Base-by-base conservation (phyloP, 2,888 invertebrate genomes). In the Villa cingulata region DNA sequence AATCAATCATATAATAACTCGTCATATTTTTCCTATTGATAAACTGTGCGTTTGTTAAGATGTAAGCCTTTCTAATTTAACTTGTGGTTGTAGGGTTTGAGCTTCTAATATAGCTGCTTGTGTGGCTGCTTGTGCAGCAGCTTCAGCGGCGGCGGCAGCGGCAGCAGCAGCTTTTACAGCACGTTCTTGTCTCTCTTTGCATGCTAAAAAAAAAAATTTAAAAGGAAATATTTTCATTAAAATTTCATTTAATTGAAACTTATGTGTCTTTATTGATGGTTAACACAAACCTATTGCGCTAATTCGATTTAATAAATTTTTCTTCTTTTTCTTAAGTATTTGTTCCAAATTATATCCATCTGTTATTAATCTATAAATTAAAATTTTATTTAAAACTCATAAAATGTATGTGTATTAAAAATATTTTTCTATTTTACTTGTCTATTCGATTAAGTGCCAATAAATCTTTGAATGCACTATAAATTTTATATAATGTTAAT, bases 401-500 rank as follows among this genome's bases (percentile, higher is more conserved):
- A 7, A 17, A 14, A 45, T 16, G 1, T 10, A 3, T 19, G 2
- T 4, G 23, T 15, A 5, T 9, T 37, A 27, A 34, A 15, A 37
- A 39, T 10, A 19, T 0, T 16, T 15, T 14, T 41, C 14, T 16
- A 16, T 54, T 60, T 62, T 51, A 67, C 67, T 67, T 67, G 45
- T 67, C 67, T 41, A 63, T 57, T 50, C 67, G 57, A 54, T 62
- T 65, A 43, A 63, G 57, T 51, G 67, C 64, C 37, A 67, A 54
- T 34, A 67, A 51, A 51, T 67, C 67, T 55, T 67, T 68, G 51
- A 67, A 67, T 44, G 65, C 61, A 51, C 67, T 61, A 54, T 65
- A 67, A 20, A 67, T 66, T 57, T 68, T 67, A 57, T 67, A 68
- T 59, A 67, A 54, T 57, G 67, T 67, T 59, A 67, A 56, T 63